Percentiles rank a stretch among this genome's conserved stretches.
Evolutionary conservation across 2,113 vertebrate species (phyloP).

Genomic region (Epinephelus fuscoguttatus): DNA sequence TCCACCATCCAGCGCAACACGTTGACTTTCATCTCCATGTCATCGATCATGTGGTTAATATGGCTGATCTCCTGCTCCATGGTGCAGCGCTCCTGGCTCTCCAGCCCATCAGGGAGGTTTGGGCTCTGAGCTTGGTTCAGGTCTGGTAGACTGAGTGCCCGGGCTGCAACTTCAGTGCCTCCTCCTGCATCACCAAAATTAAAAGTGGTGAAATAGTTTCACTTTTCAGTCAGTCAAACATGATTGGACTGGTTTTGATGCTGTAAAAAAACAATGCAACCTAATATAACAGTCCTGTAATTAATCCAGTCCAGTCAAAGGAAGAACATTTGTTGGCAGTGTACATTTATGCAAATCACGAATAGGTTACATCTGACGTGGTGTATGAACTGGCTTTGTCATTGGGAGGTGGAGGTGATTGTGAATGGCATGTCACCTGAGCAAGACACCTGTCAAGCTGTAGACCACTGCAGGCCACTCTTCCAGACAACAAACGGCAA

Average conservation of each 20-base stretch:
- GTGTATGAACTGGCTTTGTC: too few species aligned
- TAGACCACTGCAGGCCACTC: too few species aligned
- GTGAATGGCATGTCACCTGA: too few species aligned
- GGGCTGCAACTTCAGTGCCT: slow-evolving; percentile 75
- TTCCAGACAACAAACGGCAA: too few species aligned
- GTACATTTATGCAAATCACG: too few species aligned
- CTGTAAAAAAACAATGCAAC: neutral
- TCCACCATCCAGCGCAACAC: slow-evolving; percentile 83
- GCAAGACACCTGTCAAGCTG: too few species aligned
- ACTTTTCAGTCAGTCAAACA: neutral
- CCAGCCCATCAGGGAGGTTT: slow-evolving; percentile 54
- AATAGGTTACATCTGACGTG: too few species aligned
- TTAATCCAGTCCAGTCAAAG: neutral
- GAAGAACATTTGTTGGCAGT: too few species aligned
- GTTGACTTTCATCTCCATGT: slow-evolving; percentile 84
- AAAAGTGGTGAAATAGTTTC: neutral
- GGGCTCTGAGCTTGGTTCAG: slow-evolving; percentile 60
- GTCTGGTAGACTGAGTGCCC: slow-evolving; percentile 79
- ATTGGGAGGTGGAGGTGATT: too few species aligned
- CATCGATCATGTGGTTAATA: slow-evolving; percentile 77
- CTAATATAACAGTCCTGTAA: neutral
- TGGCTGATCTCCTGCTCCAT: slow-evolving; percentile 79
- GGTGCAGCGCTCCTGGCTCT: slow-evolving; percentile 72
- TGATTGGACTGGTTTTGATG: neutral
- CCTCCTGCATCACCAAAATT: slow-evolving; percentile 58